These are phyloP conservation scores for Apis dorsata DNA, from an alignment of 1,140 invertebrate genomes.

Conservation along the genomic window DNA sequence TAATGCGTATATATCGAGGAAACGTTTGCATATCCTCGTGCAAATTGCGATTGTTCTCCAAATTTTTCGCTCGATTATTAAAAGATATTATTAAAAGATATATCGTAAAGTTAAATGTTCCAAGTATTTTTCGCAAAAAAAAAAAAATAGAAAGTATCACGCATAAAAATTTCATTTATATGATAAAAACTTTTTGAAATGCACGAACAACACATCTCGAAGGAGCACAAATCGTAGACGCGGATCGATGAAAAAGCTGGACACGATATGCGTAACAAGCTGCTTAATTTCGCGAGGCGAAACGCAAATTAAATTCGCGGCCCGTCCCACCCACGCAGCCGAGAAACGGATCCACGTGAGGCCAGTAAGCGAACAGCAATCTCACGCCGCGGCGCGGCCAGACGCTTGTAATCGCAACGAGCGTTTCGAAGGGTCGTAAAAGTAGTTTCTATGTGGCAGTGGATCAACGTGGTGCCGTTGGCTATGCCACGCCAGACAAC, in stretches of 20 bases:
- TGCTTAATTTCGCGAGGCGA: no score
- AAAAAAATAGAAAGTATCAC: no score
- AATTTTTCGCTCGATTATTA: not conserved
- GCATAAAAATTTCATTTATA: no score
- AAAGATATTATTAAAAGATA: not conserved
- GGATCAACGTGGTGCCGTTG: not conserved
- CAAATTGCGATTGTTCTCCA: not conserved
- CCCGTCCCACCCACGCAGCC: not conserved
- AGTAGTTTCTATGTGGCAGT: slow-evolving; percentile 26
- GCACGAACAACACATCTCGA: no score
- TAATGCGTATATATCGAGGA: not conserved
- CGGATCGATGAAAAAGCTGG: no score
- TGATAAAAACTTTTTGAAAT: no score
- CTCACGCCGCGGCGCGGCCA: slow-evolving; percentile 16
- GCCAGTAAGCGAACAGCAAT: not conserved
- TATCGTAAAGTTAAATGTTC: no score
- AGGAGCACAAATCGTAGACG: no score
- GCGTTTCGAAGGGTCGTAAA: slow-evolving; percentile 15
- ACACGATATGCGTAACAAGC: no score
- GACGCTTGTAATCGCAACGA: not conserved
- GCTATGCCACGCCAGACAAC: not conserved
- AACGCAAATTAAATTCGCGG: no score
- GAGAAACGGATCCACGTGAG: not conserved
- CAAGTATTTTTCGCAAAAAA: no score
- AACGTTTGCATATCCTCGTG: not conserved